These are phyloP conservation scores for Drosophila formosana DNA, from an alignment of 2,888 invertebrate genomes.

Conservation along the genomic window DNA sequence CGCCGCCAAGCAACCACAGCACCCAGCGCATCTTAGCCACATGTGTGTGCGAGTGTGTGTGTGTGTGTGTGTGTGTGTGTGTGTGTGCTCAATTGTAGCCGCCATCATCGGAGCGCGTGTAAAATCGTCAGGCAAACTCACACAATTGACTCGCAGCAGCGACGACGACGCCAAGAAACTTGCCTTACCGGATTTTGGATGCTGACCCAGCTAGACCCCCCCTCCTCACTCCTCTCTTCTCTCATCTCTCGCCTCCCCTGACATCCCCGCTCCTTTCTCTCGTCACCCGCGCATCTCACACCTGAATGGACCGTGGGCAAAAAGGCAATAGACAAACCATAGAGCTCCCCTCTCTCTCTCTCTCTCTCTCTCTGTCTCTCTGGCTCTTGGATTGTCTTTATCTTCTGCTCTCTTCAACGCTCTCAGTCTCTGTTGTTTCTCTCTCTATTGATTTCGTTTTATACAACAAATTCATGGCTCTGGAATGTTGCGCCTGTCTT, in stretches of 20 bases:
- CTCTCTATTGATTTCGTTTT: constrained; percentile 76
- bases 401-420: constrained; percentile 36
- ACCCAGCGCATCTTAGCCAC: constrained; percentile 48
- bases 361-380: background rate
- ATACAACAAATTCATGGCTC: constrained; percentile 64
- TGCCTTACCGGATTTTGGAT: constrained; percentile 80
- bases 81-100: constrained; percentile 73
- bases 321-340: constrained; percentile 59
- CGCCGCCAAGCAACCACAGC: constrained; percentile 3
- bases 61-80: constrained; percentile 26
- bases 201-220: constrained; percentile 58
- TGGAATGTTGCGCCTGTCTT: constrained; percentile 57
- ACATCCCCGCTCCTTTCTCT: background rate
- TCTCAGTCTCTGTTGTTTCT: constrained; percentile 25
- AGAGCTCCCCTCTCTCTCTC: background rate
- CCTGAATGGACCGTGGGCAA: constrained; percentile 61
- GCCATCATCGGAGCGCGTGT: constrained; percentile 64
- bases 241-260: background rate
- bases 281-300: constrained; percentile 32
- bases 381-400: background rate
- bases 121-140: constrained; percentile 63
- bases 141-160: constrained; percentile 48
- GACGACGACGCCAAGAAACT: constrained; percentile 68
- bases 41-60: constrained; percentile 5
- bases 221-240: background rate